Percentiles rank a stretch among this genome's conserved stretches.
Evolutionary conservation across 30 jellyfish, hydroid and myxozoan genomes (phyloP).

Genomic region (Cassiopea andromeda): DNA sequence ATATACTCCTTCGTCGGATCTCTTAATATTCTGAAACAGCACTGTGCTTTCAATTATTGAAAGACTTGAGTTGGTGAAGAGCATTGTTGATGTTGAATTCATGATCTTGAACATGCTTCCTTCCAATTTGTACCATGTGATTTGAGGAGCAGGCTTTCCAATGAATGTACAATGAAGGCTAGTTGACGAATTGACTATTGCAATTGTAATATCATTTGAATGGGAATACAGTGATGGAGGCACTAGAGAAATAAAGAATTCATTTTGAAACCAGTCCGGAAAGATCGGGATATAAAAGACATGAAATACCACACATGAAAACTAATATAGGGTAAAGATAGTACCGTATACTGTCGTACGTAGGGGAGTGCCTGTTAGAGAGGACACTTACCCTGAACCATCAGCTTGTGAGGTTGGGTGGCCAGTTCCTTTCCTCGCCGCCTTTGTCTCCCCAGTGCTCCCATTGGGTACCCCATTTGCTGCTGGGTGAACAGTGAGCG

Average conservation of each 20-base stretch:
- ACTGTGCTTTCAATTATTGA: constrained; percentile 36
- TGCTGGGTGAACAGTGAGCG: too few relatives aligned
- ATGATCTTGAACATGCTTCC: background rate
- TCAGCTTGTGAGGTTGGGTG: too few relatives aligned
- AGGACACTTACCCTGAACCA: too few relatives aligned
- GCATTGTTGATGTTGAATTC: background rate
- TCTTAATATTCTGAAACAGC: background rate
- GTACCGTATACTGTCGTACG: too few relatives aligned
- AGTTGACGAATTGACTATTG: background rate
- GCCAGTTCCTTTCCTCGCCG: too few relatives aligned
- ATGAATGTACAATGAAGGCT: constrained; percentile 16
- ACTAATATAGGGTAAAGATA: too few relatives aligned
- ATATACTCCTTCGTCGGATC: constrained; percentile 43
- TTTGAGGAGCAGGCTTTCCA: constrained; percentile 51
- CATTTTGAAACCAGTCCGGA: too few relatives aligned
- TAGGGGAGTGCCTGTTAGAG: too few relatives aligned
- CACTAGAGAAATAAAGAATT: constrained; percentile 3
- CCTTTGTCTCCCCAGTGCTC: too few relatives aligned
- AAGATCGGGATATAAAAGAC: too few relatives aligned
- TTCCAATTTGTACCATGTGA: constrained; percentile 40
- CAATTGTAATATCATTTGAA: background rate
- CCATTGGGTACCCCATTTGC: too few relatives aligned
- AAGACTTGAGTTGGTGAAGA: constrained; percentile 23
- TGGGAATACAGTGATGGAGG: constrained; percentile 15
- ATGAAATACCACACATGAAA: too few relatives aligned